phyloP scores from a whole-genome alignment of 2,113 vertebrate species.

The Oryctolagus cuniculus region mOryCun1.1 NC_091436.1:56429001-56429500 shows the following conservation, averaged over 20 bases:
- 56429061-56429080: too few relatives aligned
- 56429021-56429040: too few relatives aligned
- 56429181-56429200: not conserved
- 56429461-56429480: constrained; percentile 9
- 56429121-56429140: not conserved
- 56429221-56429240: not conserved
- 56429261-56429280: not conserved
- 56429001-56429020: too few relatives aligned
- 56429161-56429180: not conserved
- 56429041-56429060: too few relatives aligned
- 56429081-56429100: too few relatives aligned
- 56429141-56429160: not conserved
- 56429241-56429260: not conserved
- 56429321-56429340: not conserved
- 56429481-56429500: not conserved
- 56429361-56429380: not conserved
- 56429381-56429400: constrained; percentile 49
- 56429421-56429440: constrained; percentile 29
- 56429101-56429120: not conserved
- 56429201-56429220: constrained; percentile 11
- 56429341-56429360: not conserved
- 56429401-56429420: not conserved
- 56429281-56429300: not conserved
- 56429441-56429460: not conserved
- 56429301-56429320: not conserved